Conservation (phyloP, 2,113 vertebrate genomes). For the Empidonax traillii region DNA sequence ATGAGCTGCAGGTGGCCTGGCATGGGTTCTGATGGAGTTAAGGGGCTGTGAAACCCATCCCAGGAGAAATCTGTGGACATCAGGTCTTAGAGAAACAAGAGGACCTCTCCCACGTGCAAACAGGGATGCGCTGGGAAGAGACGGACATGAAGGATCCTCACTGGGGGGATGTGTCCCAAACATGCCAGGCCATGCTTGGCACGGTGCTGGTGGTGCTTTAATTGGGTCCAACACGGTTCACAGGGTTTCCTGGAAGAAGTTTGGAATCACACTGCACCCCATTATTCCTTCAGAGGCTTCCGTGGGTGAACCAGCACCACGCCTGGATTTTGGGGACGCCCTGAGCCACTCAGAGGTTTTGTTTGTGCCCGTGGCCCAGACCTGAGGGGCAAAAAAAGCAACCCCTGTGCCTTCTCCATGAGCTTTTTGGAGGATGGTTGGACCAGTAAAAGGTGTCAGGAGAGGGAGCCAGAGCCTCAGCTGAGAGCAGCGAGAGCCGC, state of each 20-base stretch:
- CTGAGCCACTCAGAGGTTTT: fast-evolving
- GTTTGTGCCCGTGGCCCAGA: not conserved
- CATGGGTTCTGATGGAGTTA: fast-evolving
- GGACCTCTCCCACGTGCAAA: fast-evolving
- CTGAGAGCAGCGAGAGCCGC: not conserved
- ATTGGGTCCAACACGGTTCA: not conserved
- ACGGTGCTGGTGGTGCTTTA: fast-evolving
- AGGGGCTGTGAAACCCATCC: not conserved
- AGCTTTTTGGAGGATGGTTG: not conserved
- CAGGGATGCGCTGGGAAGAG: not conserved
- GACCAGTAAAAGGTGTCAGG: not conserved
- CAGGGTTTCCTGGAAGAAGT: not conserved
- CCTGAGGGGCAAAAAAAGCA: fast-evolving
- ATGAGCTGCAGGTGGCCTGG: not conserved
- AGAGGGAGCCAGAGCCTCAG: constrained; percentile 57
- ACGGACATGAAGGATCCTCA: fast-evolving
- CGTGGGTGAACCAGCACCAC: not conserved
- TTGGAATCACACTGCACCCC: fast-evolving
- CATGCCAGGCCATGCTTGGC: fast-evolving
- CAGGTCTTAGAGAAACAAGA: not conserved
- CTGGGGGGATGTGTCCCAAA: too few species aligned
- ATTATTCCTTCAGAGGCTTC: not conserved
- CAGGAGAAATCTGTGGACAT: not conserved
- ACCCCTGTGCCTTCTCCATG: not conserved
- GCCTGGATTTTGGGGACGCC: fast-evolving